These are phyloP conservation scores for Drosophila kurseongensis DNA, from an alignment of 1,140 invertebrate species.

Conservation along the genomic window DNA sequence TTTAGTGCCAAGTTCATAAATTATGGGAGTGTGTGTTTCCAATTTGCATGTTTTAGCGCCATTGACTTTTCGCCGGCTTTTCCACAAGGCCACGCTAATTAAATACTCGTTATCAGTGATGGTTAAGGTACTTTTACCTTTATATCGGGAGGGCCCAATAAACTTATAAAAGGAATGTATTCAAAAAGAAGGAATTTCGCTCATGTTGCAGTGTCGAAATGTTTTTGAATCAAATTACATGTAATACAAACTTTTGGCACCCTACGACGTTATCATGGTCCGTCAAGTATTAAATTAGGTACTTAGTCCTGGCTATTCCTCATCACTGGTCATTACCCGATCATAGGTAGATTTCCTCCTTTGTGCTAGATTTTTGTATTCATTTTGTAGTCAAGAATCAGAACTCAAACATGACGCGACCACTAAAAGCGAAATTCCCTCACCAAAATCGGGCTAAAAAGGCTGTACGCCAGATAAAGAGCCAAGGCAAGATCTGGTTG, in stretches of 20 bases:
- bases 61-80: neutral
- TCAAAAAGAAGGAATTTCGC: too few species aligned
- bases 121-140: neutral
- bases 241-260: too few species aligned
- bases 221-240: too few species aligned
- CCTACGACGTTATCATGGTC: too few species aligned
- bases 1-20: neutral
- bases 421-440: neutral
- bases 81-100: neutral
- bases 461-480: neutral
- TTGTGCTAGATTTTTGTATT: neutral
- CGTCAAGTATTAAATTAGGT: neutral
- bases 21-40: neutral
- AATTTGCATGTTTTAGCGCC: conserved; percentile 13
- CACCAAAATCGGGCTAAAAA: neutral
- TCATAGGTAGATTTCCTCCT: neutral
- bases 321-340: conserved; percentile 1
- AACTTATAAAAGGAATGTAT: too few species aligned
- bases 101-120: conserved; percentile 23
- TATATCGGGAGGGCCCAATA: too few species aligned
- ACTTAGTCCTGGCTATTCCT: neutral
- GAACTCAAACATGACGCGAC: neutral
- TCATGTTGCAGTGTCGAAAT: too few species aligned
- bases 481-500: neutral
- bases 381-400: neutral